Base-by-base conservation (phyloP, 2,113 vertebrate species). In the Sylvia atricapilla region DNA sequence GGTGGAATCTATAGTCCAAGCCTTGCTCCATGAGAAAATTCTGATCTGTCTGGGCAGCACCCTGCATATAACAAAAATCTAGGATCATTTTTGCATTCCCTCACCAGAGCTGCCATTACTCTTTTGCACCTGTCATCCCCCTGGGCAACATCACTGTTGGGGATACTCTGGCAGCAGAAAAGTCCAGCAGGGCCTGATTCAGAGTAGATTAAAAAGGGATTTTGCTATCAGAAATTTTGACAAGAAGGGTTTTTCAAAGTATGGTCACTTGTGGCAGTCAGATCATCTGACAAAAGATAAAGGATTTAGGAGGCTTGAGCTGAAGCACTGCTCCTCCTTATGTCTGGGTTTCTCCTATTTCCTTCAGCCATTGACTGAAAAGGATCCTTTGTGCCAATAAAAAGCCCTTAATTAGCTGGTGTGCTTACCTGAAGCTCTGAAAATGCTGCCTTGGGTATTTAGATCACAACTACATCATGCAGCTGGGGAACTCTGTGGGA, bases 121-220 rank as follows among this genome's bases (percentile, higher is more conserved):
- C 2, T 33, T 33, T 35, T 0, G 1, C 27, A 39, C 8, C 16
- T 78, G 23, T 27, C 39, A 35, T 35, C 35, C 8, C 47, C 8
- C 56, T 67, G 31, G 63, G 23, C 52, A 50, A 7, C 0, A 0
- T n/a, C 35, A 20, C 23, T 67, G 2, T 10, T n/a, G 15, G 25
- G 25, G n/a, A 31, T 67, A 22, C 24, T 44, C 43, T 52, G 49
- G 41, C 27, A 72, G 19, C 52, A 27, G 39, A 35, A 1, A 69
- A 69, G 28, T 56, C 10, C 52, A 69, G 25, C 27, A 53, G 22
- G 4, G 2, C 44, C 44, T 66, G 63, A 50, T 53, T 63, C 41
- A 1, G 2, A 16, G 27, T 47, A 56, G 47, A 53, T 62, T 53
- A 79, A 85, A 92, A 31, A 74, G 31, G 11, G 27, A 44, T 67